Evolutionary conservation across 2,888 invertebrate species (phyloP), one percentile per base, ranked within the genome.

Genomic region (Mythimna loreyi): DNA sequence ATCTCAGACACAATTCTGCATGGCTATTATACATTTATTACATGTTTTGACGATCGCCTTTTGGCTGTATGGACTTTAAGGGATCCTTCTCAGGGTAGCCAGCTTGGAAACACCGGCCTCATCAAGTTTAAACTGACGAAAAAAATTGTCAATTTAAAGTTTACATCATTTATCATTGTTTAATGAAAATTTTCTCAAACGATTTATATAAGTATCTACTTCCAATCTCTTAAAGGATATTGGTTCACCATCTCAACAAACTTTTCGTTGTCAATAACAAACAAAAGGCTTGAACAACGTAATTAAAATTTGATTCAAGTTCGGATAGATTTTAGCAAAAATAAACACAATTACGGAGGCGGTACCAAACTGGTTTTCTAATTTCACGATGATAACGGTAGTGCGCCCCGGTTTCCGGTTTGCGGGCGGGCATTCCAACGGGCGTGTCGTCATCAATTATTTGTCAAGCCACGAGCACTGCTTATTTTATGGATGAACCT

Each of bases 361-460:
- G 80, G 79, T 86, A 81, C 79, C 61, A 85, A 90, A 89, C 91
- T 84, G 82, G 90, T 92, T 92, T 91, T 91, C 91, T 93, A 93
- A 94, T 93, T 91, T 91, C 87, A 91, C 86, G 87, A 87, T 87
- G 89, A 80, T 94, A 95, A 93, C 94, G 93, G 94, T 93, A 93
- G 90, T 88, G 89, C 90, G 93, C 87, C 85, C 91, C 86, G 89
- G 90, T 94, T 92, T 93, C 93, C 94, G 93, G 92, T 91, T 88
- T 85, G 88, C 89, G 84, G 85, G 87, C 92, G 87, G 84, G 89
- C 92, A 93, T 93, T 90, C 93, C 93, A 85, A 75, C 83, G 78
- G 89, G 90, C 88, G 90, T 91, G 90, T 86, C 91, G 91, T 93
- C 92, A 93, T 93, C 92, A 91, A 84, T 92, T 92, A 92, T 91